Base-by-base conservation (phyloP, 2,888 invertebrate species). In the Saturnia pavonia region DNA sequence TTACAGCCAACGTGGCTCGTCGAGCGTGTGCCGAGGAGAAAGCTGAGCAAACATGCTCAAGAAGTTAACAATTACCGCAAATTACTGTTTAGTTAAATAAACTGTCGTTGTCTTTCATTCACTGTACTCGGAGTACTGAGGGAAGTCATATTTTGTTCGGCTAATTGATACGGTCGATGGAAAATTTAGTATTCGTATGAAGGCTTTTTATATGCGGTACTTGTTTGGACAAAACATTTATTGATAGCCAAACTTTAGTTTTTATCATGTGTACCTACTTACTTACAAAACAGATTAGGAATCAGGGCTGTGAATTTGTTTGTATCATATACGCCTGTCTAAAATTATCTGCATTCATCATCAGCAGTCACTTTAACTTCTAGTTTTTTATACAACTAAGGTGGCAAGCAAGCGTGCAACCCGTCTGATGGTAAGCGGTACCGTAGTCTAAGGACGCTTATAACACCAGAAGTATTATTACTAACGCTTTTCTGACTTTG, bases 1-100 rank as follows among this genome's bases (percentile, higher is more conserved):
- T 65, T 65, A 22, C 40, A 65, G 65, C n/a, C 65, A 65, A 65
- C 40, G 19, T 40, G 65, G 40, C 65, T 65, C 40, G 65, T 40
- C 34, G 34, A 40, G 34, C 7, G n/a, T 40, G 34, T 40, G 12
- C 40, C 40, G 1, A 40, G 40, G 9, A 40, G 65, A 34, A 65
- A 65, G 65, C 65, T 40, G 40, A 65, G n/a, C 9, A 65, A 63
- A 65, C 65, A 65, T 1, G n/a, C n/a, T 40, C 9, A 40, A 65
- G 40, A 65, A 65, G 19, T 65, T 65, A 65, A 65, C 65, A 60
- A 11, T 60, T 14, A 60, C 25, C 27, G 14, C 6, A 27, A 60
- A 60, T 60, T 22, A 54, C 54, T 54, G 11, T 9, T 22, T 60
- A 60, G 57, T 60, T 60, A 27, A 60, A 60, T 27, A 60, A 60